Base-by-base conservation (phyloP, 1,140 invertebrate species). In the Nylanderia fulva region DNA sequence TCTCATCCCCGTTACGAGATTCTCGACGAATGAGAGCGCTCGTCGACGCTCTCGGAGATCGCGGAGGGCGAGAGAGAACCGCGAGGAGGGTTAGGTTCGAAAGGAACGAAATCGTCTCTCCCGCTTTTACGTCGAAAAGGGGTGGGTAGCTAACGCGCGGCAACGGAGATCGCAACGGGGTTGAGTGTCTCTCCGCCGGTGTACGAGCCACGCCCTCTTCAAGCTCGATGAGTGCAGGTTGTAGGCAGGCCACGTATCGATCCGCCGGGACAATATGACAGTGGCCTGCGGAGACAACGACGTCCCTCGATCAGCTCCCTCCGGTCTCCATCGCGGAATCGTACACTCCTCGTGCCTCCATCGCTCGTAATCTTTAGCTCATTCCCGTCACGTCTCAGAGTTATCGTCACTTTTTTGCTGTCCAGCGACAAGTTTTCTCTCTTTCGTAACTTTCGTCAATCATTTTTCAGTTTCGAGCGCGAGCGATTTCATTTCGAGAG, bases 181-280 rank as follows among this genome's bases (percentile, higher is more conserved):
- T 82, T 82, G 77, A 82, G 66, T 82, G 66, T 94, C 93, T 94
- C 93, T 90, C 88, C 45, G 39, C 77, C 77, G 92, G 93, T 94
- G 92, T 92, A 92, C 92, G 92, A 90, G 92, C 94, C 94, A 95
- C 94, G 94, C 94, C 94, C 94, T 93, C 93, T 91, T 90, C 86
- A 92, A 93, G 92, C 92, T 93, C 91, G 89, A 90, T 92, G 88
- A 89, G 91, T 90, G 91, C 92, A 93, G 92, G 92, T 93, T 94
- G 92, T 93, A 93, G 93, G 92, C 91, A 91, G 92, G 90, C 90
- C 92, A 90, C 93, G 93, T 94, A 95, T 95, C 94, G 94, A 95
- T 95, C 94, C 94, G 85, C 24, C 87, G 85, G 91, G 92, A 93
- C 92, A 93, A 94, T 94, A 93, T 93, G 92, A 92, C 91, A 90